Conservation (phyloP, 2,797 vertebrate genomes). For the Urocyon cinereoargenteus region DNA sequence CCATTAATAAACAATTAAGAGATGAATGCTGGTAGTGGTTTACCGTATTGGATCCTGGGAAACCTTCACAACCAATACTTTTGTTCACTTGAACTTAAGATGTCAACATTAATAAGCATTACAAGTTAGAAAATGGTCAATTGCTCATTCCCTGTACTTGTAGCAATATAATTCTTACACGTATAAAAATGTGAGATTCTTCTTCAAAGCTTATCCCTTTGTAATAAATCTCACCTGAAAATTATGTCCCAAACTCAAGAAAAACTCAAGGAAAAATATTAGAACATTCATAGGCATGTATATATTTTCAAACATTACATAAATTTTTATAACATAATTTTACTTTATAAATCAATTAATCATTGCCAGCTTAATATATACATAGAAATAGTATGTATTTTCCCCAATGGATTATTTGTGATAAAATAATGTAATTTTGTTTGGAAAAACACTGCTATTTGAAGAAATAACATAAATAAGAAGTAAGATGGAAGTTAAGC, state of each 20-base stretch:
- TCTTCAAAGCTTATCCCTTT: not conserved
- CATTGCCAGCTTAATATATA: not conserved
- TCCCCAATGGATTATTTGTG: not conserved
- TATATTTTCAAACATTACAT: not conserved
- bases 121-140: conserved; percentile 5
- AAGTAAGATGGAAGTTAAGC: not conserved
- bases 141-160: not conserved
- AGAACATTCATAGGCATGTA: not conserved
- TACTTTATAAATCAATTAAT: not conserved
- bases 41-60: not conserved
- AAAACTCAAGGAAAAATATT: not conserved
- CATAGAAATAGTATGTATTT: not conserved
- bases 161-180: not conserved
- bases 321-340: not conserved
- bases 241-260: not conserved
- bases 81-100: not conserved
- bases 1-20: not conserved
- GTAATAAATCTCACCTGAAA: not conserved
- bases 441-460: not conserved
- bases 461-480: not conserved
- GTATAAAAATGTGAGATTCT: not conserved
- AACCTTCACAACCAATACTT: not conserved
- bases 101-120: not conserved
- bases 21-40: not conserved
- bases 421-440: conserved; percentile 21